A percentile compares a stretch with the other conserved stretches of the same genome.
These are phyloP conservation scores for Tiaroga cobitis DNA, from an alignment of 2,797 vertebrate genomes.

Conservation along the genomic window DNA sequence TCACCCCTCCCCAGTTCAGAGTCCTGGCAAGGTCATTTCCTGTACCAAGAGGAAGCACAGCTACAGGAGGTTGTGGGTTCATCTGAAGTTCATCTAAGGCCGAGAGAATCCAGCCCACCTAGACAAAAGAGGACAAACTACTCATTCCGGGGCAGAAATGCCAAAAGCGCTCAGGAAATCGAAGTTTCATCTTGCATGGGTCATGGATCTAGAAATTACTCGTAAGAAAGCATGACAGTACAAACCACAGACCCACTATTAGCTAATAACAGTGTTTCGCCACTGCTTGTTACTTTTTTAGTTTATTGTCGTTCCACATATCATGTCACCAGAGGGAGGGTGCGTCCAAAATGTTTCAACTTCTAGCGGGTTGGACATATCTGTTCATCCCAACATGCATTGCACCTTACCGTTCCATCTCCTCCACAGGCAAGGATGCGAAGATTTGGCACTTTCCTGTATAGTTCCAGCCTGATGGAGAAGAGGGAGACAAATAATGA, in stretches of 20 bases:
- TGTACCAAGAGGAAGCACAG: constrained; percentile 96
- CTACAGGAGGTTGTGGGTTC: constrained; percentile 94
- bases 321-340: constrained; percentile 49
- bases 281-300: background rate
- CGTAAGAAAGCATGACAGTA: background rate
- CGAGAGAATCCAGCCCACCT: constrained; percentile 99
- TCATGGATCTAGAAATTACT: background rate
- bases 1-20: constrained; percentile 99
- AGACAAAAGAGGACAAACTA: constrained; percentile 45
- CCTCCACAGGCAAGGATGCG: constrained; percentile 96
- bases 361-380: background rate
- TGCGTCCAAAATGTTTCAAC: constrained; percentile 13
- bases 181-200: background rate
- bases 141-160: background rate
- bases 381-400: constrained; percentile 5
- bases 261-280: background rate
- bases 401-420: constrained; percentile 89
- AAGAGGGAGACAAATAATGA: constrained; percentile 29
- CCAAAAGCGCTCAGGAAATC: background rate
- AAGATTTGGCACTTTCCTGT: constrained; percentile 98
- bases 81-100: constrained; percentile 94
- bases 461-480: constrained; percentile 87
- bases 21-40: constrained; percentile 98
- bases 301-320: constrained; percentile 16
- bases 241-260: background rate